phyloP scores from a whole-genome alignment of 2,113 vertebrate species.

The Cichladusa arquata region DNA sequence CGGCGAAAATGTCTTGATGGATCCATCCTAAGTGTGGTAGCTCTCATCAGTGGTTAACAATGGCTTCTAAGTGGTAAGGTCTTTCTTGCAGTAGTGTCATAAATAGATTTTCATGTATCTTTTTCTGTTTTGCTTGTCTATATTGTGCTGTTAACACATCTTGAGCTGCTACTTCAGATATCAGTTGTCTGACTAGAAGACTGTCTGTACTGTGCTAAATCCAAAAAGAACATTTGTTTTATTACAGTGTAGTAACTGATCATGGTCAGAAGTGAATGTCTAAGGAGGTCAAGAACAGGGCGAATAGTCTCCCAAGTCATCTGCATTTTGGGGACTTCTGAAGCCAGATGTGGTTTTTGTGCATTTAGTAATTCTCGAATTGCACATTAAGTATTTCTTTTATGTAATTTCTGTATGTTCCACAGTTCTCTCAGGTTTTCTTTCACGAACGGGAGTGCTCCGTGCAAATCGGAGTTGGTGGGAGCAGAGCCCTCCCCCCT shows the following conservation, averaged over 20 bases:
- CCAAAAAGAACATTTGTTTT: background rate
- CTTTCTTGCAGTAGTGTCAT: background rate
- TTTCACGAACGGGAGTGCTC: rapidly evolving
- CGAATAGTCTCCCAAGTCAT: background rate
- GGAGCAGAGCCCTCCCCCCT: background rate
- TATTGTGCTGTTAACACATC: background rate
- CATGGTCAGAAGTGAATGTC: background rate
- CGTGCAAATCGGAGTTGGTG: rapidly evolving
- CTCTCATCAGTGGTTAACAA: constrained; percentile 50
- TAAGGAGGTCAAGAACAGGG: background rate
- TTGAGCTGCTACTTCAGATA: background rate
- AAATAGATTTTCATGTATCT: background rate
- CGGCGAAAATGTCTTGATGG: constrained; percentile 64
- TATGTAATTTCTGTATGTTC: rapidly evolving
- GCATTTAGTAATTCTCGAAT: background rate
- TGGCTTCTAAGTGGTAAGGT: constrained; percentile 75
- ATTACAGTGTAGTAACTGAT: background rate
- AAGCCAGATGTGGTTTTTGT: background rate
- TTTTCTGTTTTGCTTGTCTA: background rate
- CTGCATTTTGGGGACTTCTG: background rate
- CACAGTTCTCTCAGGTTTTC: background rate
- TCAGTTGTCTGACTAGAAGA: background rate
- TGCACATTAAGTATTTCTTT: background rate
- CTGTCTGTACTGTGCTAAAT: background rate
- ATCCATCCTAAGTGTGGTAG: constrained; percentile 30